Base-by-base conservation (phyloP, 2,113 vertebrate genomes). In the Hyperopisus bebe region DNA sequence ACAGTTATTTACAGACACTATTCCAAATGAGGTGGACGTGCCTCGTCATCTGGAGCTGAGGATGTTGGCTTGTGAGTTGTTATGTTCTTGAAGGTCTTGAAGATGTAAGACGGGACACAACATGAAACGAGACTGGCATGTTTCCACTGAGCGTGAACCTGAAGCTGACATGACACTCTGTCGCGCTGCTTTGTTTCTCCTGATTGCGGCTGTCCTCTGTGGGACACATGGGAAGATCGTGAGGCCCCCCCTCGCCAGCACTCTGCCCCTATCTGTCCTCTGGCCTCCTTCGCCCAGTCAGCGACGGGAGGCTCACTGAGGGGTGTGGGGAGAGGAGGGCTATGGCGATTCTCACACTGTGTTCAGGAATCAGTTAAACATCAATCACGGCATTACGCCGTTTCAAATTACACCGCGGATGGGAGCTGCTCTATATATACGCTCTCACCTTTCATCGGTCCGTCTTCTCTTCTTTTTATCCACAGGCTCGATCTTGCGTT, bases 301-400 rank as follows among this genome's bases (percentile, higher is more conserved):
- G 46, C 53, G 88, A 27, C 15, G 84, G 44, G 86, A 87, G 51
- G 51, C 1, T 31, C 13, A n/a, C n/a, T 8, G 51, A 27, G 66
- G 50, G 13, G 6, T 82, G 74, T 89, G 35, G 50, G 88, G 19
- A 88, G n/a, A 82, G 88, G 5, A 82, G 74, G 88, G 77, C 35
- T 89, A 89, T 4, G 50, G 35, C 15, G 48, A 84, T 84, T 89
- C 77, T 58, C 88, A 89, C 48, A 83, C 86, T 62, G 77, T 17
- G 21, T 83, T 83, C 35, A 5, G 77, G 88, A 89, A 84, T 89
- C 88, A 83, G 88, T 89, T 89, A 89, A 89, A 89, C 88, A 89
- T 89, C 77, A 89, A 84, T 89, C 88, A 84, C 74, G 24, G 31
- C 21, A 27, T 19, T 44, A n/a, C 13, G 7, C 48, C 88, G 50